Evolutionary conservation across 1,140 invertebrate genomes (phyloP), one percentile per base, ranked within the genome.

Genomic region (Paraescarpia echinospica): DNA sequence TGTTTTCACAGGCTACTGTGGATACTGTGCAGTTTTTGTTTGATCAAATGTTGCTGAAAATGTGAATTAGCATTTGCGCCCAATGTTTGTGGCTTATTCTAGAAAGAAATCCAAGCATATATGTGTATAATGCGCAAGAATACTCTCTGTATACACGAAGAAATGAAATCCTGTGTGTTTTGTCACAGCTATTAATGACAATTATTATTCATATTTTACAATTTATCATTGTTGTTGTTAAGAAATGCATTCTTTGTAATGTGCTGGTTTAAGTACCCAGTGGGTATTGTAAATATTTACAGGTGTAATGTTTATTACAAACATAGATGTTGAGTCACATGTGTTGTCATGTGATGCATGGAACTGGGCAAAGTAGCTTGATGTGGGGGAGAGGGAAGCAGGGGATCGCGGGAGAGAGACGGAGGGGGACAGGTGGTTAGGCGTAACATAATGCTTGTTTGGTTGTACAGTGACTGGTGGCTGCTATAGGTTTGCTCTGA

Each of bases 191-290:
- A 77, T 77, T 77, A 77, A 77, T 77, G 22, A 77, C 59, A 77
- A 31, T 77, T 77, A 77, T 77, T 77, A 77, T 31, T 77, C 59
- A 77, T 77, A 77, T 77, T 77, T 77, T 77, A 77, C 59, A 77
- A 77, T 77, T 77, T 77, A 77, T 77, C 59, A 77, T 77, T 77
- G 59, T 77, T 77, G 59, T 77, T 77, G 59, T 77, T 77, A 77
- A 77, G 27, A 77, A 27, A 77, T 77, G 59, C 59, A 77, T 77
- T 77, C 59, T 77, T 6, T 77, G 59, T 77, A 77, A 77, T 77
- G 59, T 77, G 59, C 59, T 77, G 59, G 59, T 77, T 77, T 77
- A 77, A 77, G 59, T 77, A 18, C 59, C 8, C 59, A 77, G 59
- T 31, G 59, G 59, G 59, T 77, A 31, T 77, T 77, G 59, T 77